Percentiles rank a stretch among this genome's conserved stretches.
These are phyloP conservation scores for Otocyon megalotis DNA, from an alignment of 2,113 vertebrate genomes.

Conservation along the genomic window DNA sequence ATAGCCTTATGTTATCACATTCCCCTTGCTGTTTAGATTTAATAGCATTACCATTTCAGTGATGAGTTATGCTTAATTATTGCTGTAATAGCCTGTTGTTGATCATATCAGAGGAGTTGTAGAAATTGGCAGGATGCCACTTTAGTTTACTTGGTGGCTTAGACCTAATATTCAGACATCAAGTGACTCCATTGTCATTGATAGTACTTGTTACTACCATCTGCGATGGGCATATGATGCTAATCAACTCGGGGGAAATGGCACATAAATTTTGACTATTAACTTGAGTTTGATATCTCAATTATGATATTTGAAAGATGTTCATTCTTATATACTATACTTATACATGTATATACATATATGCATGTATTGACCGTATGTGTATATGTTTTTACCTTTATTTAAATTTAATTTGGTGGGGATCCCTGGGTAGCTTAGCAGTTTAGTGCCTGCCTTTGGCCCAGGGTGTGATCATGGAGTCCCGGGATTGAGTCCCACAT, in stretches of 20 bases:
- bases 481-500: too few relatives aligned
- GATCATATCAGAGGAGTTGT: not conserved
- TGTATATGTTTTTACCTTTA: not conserved
- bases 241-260: not conserved
- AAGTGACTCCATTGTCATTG: conserved; percentile 18
- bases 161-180: not conserved
- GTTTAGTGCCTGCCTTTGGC: too few relatives aligned
- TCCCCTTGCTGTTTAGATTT: conserved; percentile 21
- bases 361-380: not conserved
- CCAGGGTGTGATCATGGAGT: too few relatives aligned
- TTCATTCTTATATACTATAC: not conserved
- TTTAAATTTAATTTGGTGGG: not conserved
- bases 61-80: conserved; percentile 43
- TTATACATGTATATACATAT: not conserved
- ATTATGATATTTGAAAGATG: not conserved
- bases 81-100: not conserved
- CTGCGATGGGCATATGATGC: not conserved
- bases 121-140: conserved; percentile 27
- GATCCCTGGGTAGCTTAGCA: too few relatives aligned
- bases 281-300: not conserved
- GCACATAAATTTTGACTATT: not conserved
- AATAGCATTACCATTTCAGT: not conserved
- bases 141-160: conserved; percentile 39
- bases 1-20: not conserved
- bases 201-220: not conserved